A percentile compares a stretch with the other conserved stretches of the same genome.
phyloP scores from a whole-genome alignment of 1,140 invertebrate species.

The Hycleus cichorii region DNA sequence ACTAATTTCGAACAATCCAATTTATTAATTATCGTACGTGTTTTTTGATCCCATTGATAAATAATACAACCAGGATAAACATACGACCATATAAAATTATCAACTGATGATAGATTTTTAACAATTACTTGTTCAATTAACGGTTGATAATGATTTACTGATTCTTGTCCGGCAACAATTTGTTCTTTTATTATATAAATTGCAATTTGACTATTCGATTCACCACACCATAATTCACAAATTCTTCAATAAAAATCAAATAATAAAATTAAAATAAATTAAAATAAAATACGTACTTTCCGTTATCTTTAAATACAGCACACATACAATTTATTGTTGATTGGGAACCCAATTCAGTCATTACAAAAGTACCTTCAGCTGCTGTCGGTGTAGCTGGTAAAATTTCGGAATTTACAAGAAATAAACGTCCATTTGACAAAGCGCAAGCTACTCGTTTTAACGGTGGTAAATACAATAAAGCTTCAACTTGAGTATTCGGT shows the following conservation, averaged over 20 bases:
- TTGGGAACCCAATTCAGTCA: constrained; percentile 66
- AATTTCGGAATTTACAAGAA: constrained; percentile 58
- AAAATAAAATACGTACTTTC: constrained; percentile 36
- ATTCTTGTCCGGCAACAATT: constrained; percentile 53
- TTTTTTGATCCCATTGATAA: constrained; percentile 71
- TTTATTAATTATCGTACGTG: constrained; percentile 63
- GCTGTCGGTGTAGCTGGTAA: constrained; percentile 53
- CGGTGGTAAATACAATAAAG: constrained; percentile 55
- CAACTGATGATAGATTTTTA: constrained; percentile 51
- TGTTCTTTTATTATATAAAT: constrained; percentile 55
- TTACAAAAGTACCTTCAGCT: constrained; percentile 63
- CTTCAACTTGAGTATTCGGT: constrained; percentile 51
- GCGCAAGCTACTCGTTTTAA: constrained; percentile 65
- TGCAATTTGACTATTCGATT: constrained; percentile 63
- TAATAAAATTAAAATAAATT: neutral
- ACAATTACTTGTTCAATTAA: constrained; percentile 55
- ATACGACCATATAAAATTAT: constrained; percentile 67
- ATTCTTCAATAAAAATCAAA: constrained; percentile 35
- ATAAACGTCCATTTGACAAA: constrained; percentile 64
- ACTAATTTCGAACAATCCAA: constrained; percentile 87
- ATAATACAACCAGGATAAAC: constrained; percentile 73
- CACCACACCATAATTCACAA: constrained; percentile 69
- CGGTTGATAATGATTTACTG: constrained; percentile 52
- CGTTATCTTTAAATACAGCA: constrained; percentile 41
- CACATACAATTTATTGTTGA: constrained; percentile 53